These are phyloP conservation scores for Scomber japonicus DNA, from an alignment of 2,113 vertebrate genomes.

Conservation along the genomic window DNA sequence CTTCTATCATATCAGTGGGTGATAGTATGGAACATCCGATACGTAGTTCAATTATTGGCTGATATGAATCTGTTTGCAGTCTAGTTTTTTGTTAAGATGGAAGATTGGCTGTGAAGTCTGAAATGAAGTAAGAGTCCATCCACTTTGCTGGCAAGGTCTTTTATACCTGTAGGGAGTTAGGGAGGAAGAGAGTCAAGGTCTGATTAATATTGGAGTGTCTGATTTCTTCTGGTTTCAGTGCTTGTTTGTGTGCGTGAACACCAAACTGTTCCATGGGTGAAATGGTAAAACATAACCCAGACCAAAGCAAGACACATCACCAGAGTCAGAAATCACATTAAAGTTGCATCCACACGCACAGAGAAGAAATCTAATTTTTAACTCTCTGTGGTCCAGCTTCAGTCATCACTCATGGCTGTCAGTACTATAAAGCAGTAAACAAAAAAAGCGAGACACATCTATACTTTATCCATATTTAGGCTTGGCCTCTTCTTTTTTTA, in stretches of 20 bases:
- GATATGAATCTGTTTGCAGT: slow-evolving; percentile 1
- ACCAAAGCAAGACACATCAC: not conserved
- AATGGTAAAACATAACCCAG: not conserved
- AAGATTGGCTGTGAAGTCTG: not conserved
- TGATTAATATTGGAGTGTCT: slow-evolving; percentile 17
- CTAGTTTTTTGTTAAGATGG: not conserved
- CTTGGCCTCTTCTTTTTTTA: not conserved
- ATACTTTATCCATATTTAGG: not conserved
- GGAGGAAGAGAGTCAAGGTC: slow-evolving; percentile 15
- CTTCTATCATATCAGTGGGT: not conserved
- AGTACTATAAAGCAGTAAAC: not conserved
- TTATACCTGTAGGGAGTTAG: slow-evolving; percentile 12
- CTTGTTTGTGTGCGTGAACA: not conserved
- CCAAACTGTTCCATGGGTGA: slow-evolving; percentile 8
- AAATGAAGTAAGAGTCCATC: not conserved
- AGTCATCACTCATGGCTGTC: slow-evolving; percentile 3
- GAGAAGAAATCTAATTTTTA: not conserved
- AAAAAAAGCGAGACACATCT: not conserved
- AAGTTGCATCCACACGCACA: not conserved
- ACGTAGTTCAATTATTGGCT: not conserved
- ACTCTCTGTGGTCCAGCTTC: not conserved
- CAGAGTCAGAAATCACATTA: not conserved
- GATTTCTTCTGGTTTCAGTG: slow-evolving; percentile 15
- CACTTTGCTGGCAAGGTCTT: slow-evolving; percentile 11
- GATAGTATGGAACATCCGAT: not conserved